Evolutionary conservation across 2,113 vertebrate species (phyloP).

Genomic region (Tiliqua scincoides): DNA sequence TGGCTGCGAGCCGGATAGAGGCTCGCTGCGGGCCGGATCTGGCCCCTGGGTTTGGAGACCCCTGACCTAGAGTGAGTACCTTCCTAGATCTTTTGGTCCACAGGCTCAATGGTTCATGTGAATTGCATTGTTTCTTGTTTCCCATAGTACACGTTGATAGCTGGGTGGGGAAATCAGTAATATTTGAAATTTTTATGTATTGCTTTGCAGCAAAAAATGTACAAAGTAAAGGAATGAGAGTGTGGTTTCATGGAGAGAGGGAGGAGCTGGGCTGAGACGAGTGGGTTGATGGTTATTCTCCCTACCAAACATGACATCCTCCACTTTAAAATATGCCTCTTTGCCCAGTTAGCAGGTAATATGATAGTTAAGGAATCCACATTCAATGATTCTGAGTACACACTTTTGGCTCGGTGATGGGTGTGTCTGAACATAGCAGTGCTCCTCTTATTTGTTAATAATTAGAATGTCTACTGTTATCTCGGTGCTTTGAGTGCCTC

Average conservation of each 20-base stretch:
- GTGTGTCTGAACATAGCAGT: neutral
- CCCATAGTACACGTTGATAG: neutral
- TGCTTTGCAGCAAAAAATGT: no score
- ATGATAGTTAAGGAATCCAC: no score
- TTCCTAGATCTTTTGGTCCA: neutral
- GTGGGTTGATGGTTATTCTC: no score
- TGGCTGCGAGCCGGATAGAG: no score
- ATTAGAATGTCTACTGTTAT: neutral
- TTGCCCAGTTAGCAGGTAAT: no score
- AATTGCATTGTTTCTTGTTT: neutral
- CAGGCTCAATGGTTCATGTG: neutral
- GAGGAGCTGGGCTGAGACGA: no score
- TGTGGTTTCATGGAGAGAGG: no score
- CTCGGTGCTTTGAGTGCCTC: neutral
- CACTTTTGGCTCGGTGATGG: neutral
- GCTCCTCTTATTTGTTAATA: neutral
- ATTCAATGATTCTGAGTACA: neutral
- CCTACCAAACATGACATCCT: no score
- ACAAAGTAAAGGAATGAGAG: no score
- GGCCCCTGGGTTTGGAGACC: no score
- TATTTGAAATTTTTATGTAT: no score
- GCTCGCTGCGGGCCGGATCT: no score
- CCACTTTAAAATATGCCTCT: neutral
- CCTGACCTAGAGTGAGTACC: neutral
- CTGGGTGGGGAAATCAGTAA: neutral